Conservation (phyloP, 2,888 invertebrate genomes). For the Chaetoderma sp. region DNA sequence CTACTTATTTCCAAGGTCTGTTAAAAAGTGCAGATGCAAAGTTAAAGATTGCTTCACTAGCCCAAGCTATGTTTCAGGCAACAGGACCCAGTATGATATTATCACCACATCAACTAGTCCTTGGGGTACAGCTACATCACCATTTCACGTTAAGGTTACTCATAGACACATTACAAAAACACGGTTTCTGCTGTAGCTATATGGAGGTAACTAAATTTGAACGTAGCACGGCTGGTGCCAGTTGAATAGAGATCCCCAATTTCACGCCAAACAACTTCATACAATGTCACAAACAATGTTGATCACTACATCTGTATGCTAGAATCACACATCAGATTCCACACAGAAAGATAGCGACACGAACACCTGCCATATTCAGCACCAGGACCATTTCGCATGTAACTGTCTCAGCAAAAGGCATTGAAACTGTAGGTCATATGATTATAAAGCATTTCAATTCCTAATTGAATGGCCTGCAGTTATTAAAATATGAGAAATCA, state of each 20-base stretch:
- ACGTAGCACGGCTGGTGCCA: slow-evolving; percentile 30
- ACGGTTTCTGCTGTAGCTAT: slow-evolving; percentile 41
- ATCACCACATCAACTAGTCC: slow-evolving; percentile 36
- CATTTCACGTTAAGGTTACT: no score
- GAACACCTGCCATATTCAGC: slow-evolving; percentile 30
- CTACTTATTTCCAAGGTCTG: slow-evolving; percentile 16
- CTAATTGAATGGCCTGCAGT: slow-evolving; percentile 14
- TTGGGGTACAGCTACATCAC: slow-evolving; percentile 38
- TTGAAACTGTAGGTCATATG: slow-evolving; percentile 10
- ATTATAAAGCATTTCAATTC: slow-evolving; percentile 24
- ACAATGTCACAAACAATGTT: slow-evolving; percentile 47
- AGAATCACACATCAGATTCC: slow-evolving; percentile 43
- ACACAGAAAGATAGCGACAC: slow-evolving; percentile 42
- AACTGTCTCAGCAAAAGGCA: slow-evolving; percentile 7
- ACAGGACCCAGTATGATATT: slow-evolving; percentile 26
- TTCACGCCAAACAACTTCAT: no score
- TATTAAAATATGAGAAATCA: background rate
- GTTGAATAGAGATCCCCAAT: slow-evolving; percentile 22
- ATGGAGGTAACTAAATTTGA: slow-evolving; percentile 39
- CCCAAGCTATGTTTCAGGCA: slow-evolving; percentile 39
- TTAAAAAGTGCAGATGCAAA: slow-evolving; percentile 22
- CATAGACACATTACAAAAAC: slow-evolving; percentile 36
- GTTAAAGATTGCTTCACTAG: slow-evolving; percentile 33
- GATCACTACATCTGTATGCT: slow-evolving; percentile 44
- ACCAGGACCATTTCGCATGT: background rate